These are phyloP conservation scores for Leptinotarsa lineolata DNA, from an alignment of 1,140 invertebrate genomes.

Conservation along the genomic window DNA sequence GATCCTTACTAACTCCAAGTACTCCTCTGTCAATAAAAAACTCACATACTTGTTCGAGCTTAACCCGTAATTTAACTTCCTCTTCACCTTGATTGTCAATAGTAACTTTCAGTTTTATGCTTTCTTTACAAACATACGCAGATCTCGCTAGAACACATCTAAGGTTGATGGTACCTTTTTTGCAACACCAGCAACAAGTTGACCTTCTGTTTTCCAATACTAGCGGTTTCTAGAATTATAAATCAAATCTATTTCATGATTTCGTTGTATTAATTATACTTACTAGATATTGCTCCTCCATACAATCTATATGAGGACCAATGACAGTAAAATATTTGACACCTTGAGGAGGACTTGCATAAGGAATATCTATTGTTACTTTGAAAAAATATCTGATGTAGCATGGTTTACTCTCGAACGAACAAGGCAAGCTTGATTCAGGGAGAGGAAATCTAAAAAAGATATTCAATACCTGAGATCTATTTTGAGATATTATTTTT, in stretches of 20 bases:
- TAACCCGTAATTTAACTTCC: slow-evolving; percentile 70
- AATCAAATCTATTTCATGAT: neutral
- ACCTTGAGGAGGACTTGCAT: slow-evolving; percentile 81
- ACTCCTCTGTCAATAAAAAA: slow-evolving; percentile 83
- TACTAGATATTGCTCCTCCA: slow-evolving; percentile 85
- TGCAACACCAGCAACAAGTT: slow-evolving; percentile 78
- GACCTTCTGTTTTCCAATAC: slow-evolving; percentile 71
- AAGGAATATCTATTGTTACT: slow-evolving; percentile 80
- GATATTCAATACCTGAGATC: neutral
- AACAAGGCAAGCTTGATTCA: slow-evolving; percentile 77
- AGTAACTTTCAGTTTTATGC: slow-evolving; percentile 73
- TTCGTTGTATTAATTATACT: slow-evolving; percentile 42
- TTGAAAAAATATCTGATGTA: slow-evolving; percentile 81
- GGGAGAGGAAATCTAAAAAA: slow-evolving; percentile 71
- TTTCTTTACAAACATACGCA: slow-evolving; percentile 82
- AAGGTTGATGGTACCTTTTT: slow-evolving; percentile 71
- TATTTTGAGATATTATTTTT: neutral
- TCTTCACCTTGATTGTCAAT: slow-evolving; percentile 81
- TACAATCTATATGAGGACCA: slow-evolving; percentile 84
- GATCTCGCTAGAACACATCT: slow-evolving; percentile 73
- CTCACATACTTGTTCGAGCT: slow-evolving; percentile 78
- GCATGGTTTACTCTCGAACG: slow-evolving; percentile 79
- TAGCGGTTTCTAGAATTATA: slow-evolving; percentile 68
- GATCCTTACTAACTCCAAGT: slow-evolving; percentile 73
- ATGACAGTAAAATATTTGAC: slow-evolving; percentile 87